These are phyloP conservation scores for Sarcoramphus papa DNA, from an alignment of 2,797 vertebrate genomes.

Conservation along the genomic window DNA sequence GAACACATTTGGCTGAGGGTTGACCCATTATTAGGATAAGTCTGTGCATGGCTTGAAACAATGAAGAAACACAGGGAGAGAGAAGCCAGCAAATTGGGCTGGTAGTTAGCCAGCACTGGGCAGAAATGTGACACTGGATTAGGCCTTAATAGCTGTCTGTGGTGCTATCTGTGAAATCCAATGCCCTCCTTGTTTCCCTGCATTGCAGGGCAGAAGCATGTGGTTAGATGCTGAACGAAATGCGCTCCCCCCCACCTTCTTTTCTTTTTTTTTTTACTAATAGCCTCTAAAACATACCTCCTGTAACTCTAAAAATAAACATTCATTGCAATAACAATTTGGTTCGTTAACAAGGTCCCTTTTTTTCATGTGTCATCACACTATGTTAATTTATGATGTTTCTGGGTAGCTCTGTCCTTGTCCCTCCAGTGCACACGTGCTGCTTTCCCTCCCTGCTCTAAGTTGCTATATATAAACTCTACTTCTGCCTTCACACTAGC, in stretches of 20 bases:
- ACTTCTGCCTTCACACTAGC: not conserved
- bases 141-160: conserved; percentile 75
- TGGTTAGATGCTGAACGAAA: conserved; percentile 22
- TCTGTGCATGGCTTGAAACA: conserved; percentile 75
- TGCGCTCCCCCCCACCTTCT: not conserved
- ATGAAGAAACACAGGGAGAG: conserved; percentile 71
- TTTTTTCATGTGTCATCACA: conserved; percentile 20
- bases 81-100: conserved; percentile 75
- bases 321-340: not conserved
- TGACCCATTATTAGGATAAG: conserved; percentile 80
- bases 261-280: not conserved
- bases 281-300: not conserved
- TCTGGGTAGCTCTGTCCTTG: conserved; percentile 35
- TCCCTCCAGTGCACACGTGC: not conserved
- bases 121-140: conserved; percentile 77
- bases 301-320: conserved; percentile 9
- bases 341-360: not conserved
- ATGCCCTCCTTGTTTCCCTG: conserved; percentile 53
- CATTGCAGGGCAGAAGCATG: conserved; percentile 45
- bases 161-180: conserved; percentile 71
- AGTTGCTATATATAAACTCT: conserved; percentile 15
- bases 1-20: conserved; percentile 77
- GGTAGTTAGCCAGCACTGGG: conserved; percentile 67
- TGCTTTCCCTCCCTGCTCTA: conserved; percentile 10
- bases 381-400: conserved; percentile 47